These are phyloP conservation scores for Drosophila equinoxialis DNA, from an alignment of 1,140 invertebrate species.

Conservation along the genomic window DNA sequence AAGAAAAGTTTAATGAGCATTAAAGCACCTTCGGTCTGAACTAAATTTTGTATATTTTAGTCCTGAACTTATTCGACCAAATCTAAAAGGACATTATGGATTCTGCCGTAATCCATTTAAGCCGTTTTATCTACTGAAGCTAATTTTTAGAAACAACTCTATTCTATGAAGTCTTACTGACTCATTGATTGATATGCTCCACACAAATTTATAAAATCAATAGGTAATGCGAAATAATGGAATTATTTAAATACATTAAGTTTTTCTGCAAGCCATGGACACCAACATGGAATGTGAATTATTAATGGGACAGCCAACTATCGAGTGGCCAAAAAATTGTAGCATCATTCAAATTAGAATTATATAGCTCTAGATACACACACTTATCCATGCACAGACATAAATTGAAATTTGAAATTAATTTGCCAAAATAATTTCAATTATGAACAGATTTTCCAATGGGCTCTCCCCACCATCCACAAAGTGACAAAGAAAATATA, in stretches of 20 bases:
- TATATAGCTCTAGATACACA: slow-evolving; percentile 30
- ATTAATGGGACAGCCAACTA: slow-evolving; percentile 39
- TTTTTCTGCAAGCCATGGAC: not conserved
- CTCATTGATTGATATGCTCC: not conserved
- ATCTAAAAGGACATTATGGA: no score
- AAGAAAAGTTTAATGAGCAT: no score
- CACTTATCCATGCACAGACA: slow-evolving; percentile 14
- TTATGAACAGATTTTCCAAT: slow-evolving; percentile 61
- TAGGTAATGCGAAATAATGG: not conserved
- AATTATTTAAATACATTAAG: slow-evolving; percentile 7
- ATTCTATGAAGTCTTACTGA: no score
- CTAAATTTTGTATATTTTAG: no score
- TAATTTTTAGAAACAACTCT: not conserved
- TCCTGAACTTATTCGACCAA: no score
- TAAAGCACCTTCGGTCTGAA: no score
- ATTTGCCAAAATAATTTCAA: slow-evolving; percentile 69
- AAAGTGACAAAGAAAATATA: slow-evolving; percentile 5
- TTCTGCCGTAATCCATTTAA: no score
- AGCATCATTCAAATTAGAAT: slow-evolving; percentile 50
- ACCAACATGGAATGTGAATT: slow-evolving; percentile 31
- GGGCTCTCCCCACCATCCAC: not conserved
- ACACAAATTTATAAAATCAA: not conserved
- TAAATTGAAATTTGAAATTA: slow-evolving; percentile 53
- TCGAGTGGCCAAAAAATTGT: slow-evolving; percentile 34
- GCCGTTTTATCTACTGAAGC: not conserved